Base-by-base conservation (phyloP, 2,888 invertebrate genomes). In the Papilio gigon region DNA sequence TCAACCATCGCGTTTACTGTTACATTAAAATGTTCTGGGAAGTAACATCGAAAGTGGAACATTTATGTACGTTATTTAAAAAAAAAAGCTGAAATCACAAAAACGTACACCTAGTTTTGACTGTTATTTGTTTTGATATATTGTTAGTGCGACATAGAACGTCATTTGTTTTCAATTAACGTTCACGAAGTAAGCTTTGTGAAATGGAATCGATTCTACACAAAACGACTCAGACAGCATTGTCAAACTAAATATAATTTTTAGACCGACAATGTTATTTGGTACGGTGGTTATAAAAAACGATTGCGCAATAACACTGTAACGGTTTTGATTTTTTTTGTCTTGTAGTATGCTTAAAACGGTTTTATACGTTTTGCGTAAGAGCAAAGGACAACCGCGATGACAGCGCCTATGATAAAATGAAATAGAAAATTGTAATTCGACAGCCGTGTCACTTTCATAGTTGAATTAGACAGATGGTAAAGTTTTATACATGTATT, bases 1-100 rank as follows among this genome's bases (percentile, higher is more conserved):
- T 60, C 60, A n/a, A n/a, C n/a, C n/a, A 66, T 60, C 37, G 27
- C 66, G 47, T 47, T 60, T 25, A 60, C 47, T 35, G 65, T 33
- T 25, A 27, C 27, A 22, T 42, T 25, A 33, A 42, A 44, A 66
- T n/a, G 22, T 60, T 58, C 40, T 56, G 35, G 42, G 65, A 65
- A 65, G 44, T 37, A 40, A 6, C 17, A 6, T 42, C 14, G 14
- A 27, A 53, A n/a, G 53, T 53, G 27, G 53, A n/a, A 53, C 53
- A 27, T n/a, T 50, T 27, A 53, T 27, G 53, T 27, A 27, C 53
- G n/a, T 14, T 27, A 53, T 27, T 53, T 53, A 8, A 8, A n/a
- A 8, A 27, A 53, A 27, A 27, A 53, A 27, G 53, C n/a, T 27
- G 27, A 27, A 35, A 9, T 1, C 11, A 35, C 33, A 35, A 11